Evolutionary conservation across 2,113 vertebrate genomes (phyloP).

Genomic region (Cryptomyrus ogoouensis): DNA sequence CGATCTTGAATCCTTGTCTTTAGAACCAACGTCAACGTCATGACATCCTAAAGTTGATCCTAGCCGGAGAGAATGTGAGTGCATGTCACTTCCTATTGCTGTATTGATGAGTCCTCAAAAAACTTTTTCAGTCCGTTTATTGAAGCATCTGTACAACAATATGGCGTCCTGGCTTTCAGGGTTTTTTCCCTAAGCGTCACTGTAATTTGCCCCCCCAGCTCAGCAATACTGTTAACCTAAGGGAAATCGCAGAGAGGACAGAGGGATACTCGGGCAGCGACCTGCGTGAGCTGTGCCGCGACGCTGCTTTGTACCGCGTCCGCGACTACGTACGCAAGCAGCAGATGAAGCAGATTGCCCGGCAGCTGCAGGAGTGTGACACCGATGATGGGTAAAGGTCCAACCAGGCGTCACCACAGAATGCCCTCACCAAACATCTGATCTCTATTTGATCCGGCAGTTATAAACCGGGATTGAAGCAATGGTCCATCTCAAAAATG

Average conservation of each 20-base stretch:
- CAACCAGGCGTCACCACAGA: background rate
- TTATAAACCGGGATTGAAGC: background rate
- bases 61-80: slow-evolving; percentile 66
- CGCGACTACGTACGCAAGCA: slow-evolving; percentile 67
- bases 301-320: slow-evolving; percentile 65
- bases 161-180: background rate
- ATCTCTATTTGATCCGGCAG: background rate
- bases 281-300: slow-evolving; percentile 65
- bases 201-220: slow-evolving; percentile 42
- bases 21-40: slow-evolving; percentile 60
- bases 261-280: slow-evolving; percentile 65
- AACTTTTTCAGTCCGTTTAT: background rate
- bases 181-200: background rate
- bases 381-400: slow-evolving; percentile 52
- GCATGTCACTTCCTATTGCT: background rate
- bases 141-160: slow-evolving; percentile 11
- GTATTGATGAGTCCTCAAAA: background rate
- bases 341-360: slow-evolving; percentile 66
- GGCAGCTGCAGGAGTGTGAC: slow-evolving; percentile 51
- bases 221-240: slow-evolving; percentile 63
- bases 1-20: background rate
- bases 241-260: slow-evolving; percentile 63
- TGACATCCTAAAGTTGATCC: slow-evolving; percentile 66
- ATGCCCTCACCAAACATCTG: background rate
- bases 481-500: background rate